Conservation (phyloP, 2,113 vertebrate genomes). For the Cyprinus carpio region DNA sequence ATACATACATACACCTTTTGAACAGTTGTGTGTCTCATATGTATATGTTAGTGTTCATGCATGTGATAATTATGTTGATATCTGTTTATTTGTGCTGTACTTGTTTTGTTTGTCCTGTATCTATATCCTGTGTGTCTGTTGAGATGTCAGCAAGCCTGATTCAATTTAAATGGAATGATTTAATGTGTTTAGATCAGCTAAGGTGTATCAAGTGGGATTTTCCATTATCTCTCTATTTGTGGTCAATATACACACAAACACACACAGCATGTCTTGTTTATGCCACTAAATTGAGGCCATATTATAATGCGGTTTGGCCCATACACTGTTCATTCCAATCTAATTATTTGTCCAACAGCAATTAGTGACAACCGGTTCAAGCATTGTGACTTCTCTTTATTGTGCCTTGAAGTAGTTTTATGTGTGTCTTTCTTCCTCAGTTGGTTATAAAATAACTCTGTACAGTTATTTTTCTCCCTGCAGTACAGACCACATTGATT, state of each 20-base stretch:
- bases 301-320: neutral
- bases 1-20: no score
- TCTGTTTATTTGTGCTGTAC: neutral
- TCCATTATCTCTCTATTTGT: neutral
- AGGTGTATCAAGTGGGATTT: neutral
- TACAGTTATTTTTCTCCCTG: neutral
- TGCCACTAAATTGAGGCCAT: constrained; percentile 5
- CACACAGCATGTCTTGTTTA: constrained; percentile 16
- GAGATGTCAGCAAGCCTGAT: neutral
- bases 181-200: neutral
- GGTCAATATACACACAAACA: neutral
- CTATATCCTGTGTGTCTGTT: neutral
- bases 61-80: neutral
- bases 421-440: neutral
- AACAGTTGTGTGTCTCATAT: neutral
- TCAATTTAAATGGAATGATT: neutral
- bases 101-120: constrained; percentile 3
- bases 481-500: neutral
- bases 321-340: constrained; percentile 3
- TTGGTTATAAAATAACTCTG: neutral
- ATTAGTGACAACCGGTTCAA: neutral
- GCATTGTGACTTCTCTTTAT: neutral
- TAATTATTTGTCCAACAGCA: neutral
- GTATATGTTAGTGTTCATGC: neutral
- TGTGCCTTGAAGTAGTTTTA: neutral